phyloP scores from a whole-genome alignment of 2,888 invertebrate genomes.

The Ashinkailepas kermadecensis region DNA sequence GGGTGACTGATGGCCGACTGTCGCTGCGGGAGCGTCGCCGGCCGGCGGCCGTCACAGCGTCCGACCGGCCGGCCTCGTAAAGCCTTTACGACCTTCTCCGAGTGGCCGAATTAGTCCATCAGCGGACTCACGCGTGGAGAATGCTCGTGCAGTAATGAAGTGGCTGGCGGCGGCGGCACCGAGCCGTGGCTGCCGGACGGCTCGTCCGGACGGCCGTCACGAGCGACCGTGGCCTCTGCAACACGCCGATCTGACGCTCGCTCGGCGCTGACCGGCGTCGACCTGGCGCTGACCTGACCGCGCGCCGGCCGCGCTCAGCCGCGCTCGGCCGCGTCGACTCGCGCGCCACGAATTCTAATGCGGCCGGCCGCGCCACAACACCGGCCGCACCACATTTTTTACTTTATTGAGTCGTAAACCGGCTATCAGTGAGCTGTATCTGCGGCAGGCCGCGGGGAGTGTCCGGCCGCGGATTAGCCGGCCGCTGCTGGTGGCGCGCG shows the following conservation, averaged over 20 bases:
- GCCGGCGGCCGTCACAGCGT: conserved; percentile 4
- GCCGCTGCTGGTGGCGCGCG: neutral
- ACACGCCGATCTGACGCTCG: too few relatives aligned
- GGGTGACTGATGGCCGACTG: neutral
- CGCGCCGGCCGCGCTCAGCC: neutral
- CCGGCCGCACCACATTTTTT: neutral
- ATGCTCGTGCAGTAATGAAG: neutral
- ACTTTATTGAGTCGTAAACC: conserved; percentile 7
- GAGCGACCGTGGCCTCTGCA: too few relatives aligned
- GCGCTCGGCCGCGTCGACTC: neutral
- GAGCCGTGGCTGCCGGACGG: too few relatives aligned
- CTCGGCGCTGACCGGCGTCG: neutral
- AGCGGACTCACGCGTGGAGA: conserved; percentile 18
- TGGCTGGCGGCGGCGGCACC: too few relatives aligned
- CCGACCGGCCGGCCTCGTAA: conserved; percentile 1
- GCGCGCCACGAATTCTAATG: too few relatives aligned
- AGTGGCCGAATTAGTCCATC: conserved; percentile 15
- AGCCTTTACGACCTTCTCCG: neutral
- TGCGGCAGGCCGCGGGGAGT: neutral
- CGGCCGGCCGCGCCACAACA: too few relatives aligned
- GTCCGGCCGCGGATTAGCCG: neutral
- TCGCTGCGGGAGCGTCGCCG: neutral
- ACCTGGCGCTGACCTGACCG: neutral
- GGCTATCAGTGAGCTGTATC: neutral
- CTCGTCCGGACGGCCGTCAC: too few relatives aligned